These are phyloP conservation scores for Sinosuthora webbiana DNA, from an alignment of 2,113 vertebrate genomes.

Conservation along the genomic window DNA sequence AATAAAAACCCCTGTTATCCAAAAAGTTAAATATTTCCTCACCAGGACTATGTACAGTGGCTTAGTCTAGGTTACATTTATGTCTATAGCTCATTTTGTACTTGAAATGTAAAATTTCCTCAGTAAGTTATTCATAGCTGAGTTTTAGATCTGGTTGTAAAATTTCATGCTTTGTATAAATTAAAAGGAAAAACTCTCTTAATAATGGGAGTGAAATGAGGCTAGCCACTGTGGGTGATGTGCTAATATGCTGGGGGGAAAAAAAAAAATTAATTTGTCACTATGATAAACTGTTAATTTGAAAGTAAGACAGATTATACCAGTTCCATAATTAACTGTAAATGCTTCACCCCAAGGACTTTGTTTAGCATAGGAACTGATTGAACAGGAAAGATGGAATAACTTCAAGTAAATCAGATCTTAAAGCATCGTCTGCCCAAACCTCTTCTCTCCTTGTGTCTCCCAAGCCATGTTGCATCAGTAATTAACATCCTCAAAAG, in stretches of 20 bases:
- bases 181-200: not conserved
- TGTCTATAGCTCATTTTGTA: not conserved
- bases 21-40: not conserved
- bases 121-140: not conserved
- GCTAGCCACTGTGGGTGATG: not conserved
- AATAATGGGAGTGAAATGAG: not conserved
- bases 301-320: constrained; percentile 11
- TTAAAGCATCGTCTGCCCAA: not conserved
- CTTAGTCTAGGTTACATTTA: not conserved
- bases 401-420: not conserved
- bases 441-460: not conserved
- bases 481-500: not conserved
- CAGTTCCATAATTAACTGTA: constrained; percentile 27
- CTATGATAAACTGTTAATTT: constrained; percentile 32
- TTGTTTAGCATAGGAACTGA: not conserved
- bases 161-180: constrained; percentile 16
- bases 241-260: not conserved
- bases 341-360: constrained; percentile 15
- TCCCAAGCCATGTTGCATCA: not conserved
- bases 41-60: not conserved
- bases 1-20: not conserved
- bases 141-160: not conserved
- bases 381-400: not conserved
- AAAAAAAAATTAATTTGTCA: not conserved
- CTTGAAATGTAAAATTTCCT: not conserved